Evolutionary conservation across 2,888 invertebrate genomes (phyloP).

Genomic region (Latheticus oryzae): DNA sequence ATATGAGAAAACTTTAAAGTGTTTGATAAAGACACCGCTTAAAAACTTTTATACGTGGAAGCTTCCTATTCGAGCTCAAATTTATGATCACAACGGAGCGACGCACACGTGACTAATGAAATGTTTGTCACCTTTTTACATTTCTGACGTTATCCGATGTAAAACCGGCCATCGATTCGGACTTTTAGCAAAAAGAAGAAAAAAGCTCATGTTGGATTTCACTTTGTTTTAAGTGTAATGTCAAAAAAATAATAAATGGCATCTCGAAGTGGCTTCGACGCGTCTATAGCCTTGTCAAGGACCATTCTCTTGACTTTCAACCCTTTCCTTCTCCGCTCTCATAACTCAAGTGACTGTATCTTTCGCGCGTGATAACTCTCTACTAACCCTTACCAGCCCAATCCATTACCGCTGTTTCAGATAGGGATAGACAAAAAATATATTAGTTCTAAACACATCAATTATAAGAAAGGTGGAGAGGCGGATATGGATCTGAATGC

Average conservation of each 20-base stretch:
- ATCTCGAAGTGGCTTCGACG: slow-evolving; percentile 33
- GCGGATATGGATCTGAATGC: too few species aligned
- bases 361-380: slow-evolving; percentile 42
- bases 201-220: slow-evolving; percentile 9
- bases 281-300: slow-evolving; percentile 40
- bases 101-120: slow-evolving; percentile 36
- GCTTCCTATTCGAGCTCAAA: slow-evolving; percentile 19
- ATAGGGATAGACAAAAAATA: slow-evolving; percentile 37
- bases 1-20: slow-evolving; percentile 44
- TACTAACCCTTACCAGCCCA: slow-evolving; percentile 47
- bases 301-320: slow-evolving; percentile 47
- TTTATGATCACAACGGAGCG: slow-evolving; percentile 30
- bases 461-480: too few species aligned
- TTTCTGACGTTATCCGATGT: not conserved
- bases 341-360: slow-evolving; percentile 48
- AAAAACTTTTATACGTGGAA: slow-evolving; percentile 36
- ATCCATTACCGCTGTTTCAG: slow-evolving; percentile 38
- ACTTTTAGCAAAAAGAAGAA: not conserved
- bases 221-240: slow-evolving; percentile 31
- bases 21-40: slow-evolving; percentile 38
- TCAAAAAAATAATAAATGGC: slow-evolving; percentile 38
- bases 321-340: slow-evolving; percentile 45
- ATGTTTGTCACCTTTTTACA: slow-evolving; percentile 13
- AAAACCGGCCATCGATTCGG: slow-evolving; percentile 8
- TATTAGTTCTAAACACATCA: slow-evolving; percentile 38